Conservation (phyloP, 2,797 vertebrate species). For the Falco berigora region DNA sequence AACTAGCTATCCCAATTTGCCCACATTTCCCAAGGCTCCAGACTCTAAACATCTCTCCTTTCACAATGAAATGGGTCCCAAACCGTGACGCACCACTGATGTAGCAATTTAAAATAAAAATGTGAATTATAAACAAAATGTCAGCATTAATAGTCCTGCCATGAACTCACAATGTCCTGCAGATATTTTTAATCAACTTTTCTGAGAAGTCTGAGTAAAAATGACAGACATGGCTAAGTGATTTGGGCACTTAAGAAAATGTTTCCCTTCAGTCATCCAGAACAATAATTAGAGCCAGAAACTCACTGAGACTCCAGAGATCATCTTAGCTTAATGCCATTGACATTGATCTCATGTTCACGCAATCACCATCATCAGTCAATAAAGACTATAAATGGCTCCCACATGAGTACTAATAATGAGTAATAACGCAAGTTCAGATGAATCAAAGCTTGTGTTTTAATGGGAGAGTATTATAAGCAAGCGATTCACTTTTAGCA, state of each 20-base stretch:
- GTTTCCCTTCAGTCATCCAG: neutral
- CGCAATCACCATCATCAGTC: neutral
- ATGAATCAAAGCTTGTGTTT: neutral
- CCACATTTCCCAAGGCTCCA: neutral
- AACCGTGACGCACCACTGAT: neutral
- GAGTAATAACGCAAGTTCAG: neutral
- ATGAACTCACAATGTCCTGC: neutral
- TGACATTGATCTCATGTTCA: conserved; percentile 18
- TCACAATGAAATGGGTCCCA: neutral
- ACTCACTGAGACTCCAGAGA: neutral
- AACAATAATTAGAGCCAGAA: neutral
- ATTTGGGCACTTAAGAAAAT: neutral
- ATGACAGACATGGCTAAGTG: neutral
- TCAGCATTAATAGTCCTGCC: neutral
- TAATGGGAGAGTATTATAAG: neutral
- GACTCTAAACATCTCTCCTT: neutral
- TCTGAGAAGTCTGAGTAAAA: neutral
- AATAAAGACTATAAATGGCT: conserved; percentile 17
- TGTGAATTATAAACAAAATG: neutral
- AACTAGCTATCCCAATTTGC: neutral
- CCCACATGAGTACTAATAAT: neutral
- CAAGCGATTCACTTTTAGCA: neutral
- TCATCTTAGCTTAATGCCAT: neutral
- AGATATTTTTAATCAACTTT: neutral
- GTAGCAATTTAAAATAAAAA: neutral